Evolutionary conservation across 2,888 invertebrate genomes (phyloP), one percentile per base, ranked within the genome.

Genomic region (Orthonychiurus folsomi): DNA sequence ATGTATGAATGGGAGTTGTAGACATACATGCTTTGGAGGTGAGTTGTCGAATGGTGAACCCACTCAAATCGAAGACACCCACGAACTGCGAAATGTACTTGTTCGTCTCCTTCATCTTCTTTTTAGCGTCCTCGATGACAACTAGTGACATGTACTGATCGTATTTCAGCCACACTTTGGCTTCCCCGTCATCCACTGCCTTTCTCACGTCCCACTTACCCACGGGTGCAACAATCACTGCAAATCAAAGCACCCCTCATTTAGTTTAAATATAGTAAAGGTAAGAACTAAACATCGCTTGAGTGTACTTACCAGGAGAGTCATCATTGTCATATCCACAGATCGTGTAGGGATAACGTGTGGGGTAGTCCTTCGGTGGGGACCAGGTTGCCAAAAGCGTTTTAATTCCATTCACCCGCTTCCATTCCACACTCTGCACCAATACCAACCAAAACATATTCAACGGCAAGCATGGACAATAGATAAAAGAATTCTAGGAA

Each of bases 201-300:
- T 64, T 62, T 18, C 69, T 61, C 12, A 69, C 61, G 27, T 71
- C 66, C 71, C 71, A 71, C n/a, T 56, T 58, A 5, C 70, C 70
- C 24, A 67, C 63, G n/a, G 68, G 66, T 2, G 60, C 56, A 1
- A 56, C 26, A n/a, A 56, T 58, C 21, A 63, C 63, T 59, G 50
- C 2, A 48, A 21, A 2, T 21, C 28, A 18, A 56, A n/a, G n/a
- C n/a, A n/a, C n/a, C n/a, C n/a, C n/a, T n/a, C n/a, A n/a, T n/a
- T n/a, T n/a, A n/a, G n/a, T n/a, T n/a, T n/a, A n/a, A n/a, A n/a
- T n/a, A n/a, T n/a, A n/a, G n/a, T n/a, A n/a, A n/a, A n/a, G n/a
- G n/a, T n/a, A n/a, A n/a, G n/a, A n/a, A n/a, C n/a, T n/a, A n/a
- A n/a, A n/a, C n/a, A n/a, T n/a, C n/a, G n/a, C n/a, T n/a, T n/a